These are phyloP conservation scores for Lepus americanus DNA, from an alignment of 2,113 vertebrate species.

Conservation along the genomic window DNA sequence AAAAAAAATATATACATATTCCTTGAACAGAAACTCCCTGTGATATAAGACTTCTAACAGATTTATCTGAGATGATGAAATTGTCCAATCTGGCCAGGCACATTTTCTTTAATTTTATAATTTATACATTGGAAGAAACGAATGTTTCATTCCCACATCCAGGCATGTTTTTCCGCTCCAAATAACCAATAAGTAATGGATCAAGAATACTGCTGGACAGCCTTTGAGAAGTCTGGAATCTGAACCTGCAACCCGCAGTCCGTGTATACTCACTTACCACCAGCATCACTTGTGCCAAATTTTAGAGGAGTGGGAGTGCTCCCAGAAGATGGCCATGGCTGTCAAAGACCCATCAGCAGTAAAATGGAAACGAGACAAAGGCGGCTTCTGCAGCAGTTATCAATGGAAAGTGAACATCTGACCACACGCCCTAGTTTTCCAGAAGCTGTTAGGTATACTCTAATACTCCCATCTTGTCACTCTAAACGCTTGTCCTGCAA, in stretches of 20 bases:
- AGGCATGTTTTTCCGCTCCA: neutral
- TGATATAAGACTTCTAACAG: constrained; percentile 35
- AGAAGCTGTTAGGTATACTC: constrained; percentile 48
- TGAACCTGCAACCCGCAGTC: constrained; percentile 14
- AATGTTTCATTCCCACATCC: neutral
- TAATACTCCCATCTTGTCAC: constrained; percentile 32
- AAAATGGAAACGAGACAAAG: neutral
- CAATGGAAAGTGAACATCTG: constrained; percentile 52
- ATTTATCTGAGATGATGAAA: constrained; percentile 44
- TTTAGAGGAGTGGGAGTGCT: neutral
- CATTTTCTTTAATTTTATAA: neutral
- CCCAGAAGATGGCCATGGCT: neutral
- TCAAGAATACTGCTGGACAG: neutral
- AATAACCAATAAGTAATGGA: neutral
- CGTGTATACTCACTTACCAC: constrained; percentile 46
- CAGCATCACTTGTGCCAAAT: constrained; percentile 1
- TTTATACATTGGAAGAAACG: neutral
- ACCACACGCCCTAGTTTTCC: constrained; percentile 9
- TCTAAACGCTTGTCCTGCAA: constrained; percentile 21
- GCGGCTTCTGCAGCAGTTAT: constrained; percentile 40
- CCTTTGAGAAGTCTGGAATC: neutral
- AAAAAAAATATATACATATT: neutral
- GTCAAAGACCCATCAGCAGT: constrained; percentile 64
- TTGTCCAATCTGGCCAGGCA: neutral
- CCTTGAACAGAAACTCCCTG: constrained; percentile 46